Percentiles rank a stretch among this genome's conserved stretches.
Evolutionary conservation across 2,797 vertebrate species (phyloP).

Genomic region (Botia almorhae): DNA sequence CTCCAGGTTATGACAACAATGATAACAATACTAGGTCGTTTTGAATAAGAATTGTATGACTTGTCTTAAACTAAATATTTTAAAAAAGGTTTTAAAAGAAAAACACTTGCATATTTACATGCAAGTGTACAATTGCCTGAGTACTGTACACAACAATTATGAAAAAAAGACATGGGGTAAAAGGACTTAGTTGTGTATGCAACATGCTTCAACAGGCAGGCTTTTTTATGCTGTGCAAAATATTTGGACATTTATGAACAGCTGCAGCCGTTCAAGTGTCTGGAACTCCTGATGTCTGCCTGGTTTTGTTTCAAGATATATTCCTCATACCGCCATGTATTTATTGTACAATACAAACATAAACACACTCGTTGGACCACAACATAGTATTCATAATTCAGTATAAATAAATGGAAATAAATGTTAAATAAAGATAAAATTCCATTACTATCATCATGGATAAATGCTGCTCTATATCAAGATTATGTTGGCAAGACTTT

Average conservation of each 20-base stretch:
- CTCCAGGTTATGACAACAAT: no score
- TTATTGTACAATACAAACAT: neutral
- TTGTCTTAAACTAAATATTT: no score
- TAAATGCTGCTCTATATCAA: neutral
- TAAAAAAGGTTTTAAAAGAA: no score
- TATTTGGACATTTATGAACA: conserved; percentile 47
- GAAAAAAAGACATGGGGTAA: neutral
- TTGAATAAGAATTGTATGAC: no score
- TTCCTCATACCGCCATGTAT: neutral
- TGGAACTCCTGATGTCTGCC: neutral
- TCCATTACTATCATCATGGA: neutral
- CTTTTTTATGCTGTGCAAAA: conserved; percentile 32
- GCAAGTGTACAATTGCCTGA: neutral
- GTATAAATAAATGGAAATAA: neutral
- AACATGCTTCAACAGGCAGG: conserved; percentile 48
- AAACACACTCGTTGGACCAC: neutral
- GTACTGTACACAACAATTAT: neutral
- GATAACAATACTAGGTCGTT: no score
- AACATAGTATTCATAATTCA: neutral
- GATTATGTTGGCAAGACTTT: neutral
- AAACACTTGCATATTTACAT: conserved; percentile 16
- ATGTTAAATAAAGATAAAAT: neutral
- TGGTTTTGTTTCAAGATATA: neutral
- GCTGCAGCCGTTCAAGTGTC: conserved; percentile 49
- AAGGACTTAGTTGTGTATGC: conserved; percentile 4